Evolutionary conservation across 2,113 vertebrate genomes (phyloP).

Genomic region (Pedetes capensis): DNA sequence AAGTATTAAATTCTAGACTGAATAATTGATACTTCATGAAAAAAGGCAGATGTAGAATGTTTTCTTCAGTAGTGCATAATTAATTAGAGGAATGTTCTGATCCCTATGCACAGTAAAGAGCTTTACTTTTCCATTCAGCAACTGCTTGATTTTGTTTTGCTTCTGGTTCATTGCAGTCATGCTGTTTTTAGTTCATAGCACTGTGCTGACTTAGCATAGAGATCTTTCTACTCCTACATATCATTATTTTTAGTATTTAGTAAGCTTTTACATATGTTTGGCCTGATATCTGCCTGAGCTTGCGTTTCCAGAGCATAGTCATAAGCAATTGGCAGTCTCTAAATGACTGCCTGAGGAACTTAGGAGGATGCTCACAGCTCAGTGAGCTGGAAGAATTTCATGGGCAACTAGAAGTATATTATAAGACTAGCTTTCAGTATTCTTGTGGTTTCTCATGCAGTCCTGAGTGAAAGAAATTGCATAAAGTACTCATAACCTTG

Average conservation of each 20-base stretch:
- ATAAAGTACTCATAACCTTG: not conserved
- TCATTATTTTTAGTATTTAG: conserved; percentile 43
- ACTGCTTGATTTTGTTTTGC: not conserved
- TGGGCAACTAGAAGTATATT: not conserved
- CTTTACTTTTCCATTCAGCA: not conserved
- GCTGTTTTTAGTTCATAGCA: not conserved
- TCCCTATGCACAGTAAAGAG: not conserved
- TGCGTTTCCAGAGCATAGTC: conserved; percentile 44
- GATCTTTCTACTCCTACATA: conserved; percentile 5
- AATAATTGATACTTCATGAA: not conserved
- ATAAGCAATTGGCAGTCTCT: conserved; percentile 5
- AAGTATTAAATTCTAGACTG: not conserved
- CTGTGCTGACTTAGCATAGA: conserved; percentile 14
- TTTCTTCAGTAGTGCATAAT: not conserved
- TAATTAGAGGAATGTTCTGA: not conserved
- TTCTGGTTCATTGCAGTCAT: not conserved
- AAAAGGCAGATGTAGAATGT: not conserved
- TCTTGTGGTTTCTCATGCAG: conserved; percentile 36
- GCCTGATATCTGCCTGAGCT: conserved; percentile 9
- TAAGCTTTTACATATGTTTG: conserved; percentile 54
- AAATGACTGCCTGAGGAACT: not conserved
- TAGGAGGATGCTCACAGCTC: not conserved
- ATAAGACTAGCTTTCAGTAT: conserved; percentile 27
- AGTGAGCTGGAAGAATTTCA: conserved; percentile 44
- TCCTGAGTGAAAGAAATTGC: not conserved